A percentile compares a stretch with the other conserved stretches of the same genome.
These are phyloP conservation scores for Isaurus tuberculatus DNA, from an alignment of 92 coral and sea anemone species.

Conservation along the genomic window DNA sequence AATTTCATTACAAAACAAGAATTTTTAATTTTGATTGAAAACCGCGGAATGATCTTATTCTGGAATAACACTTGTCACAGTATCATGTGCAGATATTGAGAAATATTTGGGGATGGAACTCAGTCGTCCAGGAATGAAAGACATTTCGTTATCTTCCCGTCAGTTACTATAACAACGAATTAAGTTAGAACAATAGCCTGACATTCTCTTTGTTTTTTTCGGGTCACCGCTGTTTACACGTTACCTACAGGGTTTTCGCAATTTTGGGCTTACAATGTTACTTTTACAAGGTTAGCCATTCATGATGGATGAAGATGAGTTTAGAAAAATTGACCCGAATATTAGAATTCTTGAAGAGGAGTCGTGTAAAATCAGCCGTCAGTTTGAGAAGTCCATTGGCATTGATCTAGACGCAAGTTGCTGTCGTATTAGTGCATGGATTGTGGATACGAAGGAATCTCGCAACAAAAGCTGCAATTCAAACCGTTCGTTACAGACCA, in stretches of 20 bases:
- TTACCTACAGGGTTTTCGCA: too few species aligned
- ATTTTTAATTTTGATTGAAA: too few species aligned
- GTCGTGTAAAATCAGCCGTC: slow-evolving; percentile 49
- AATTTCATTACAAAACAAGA: too few species aligned
- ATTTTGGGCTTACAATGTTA: background rate
- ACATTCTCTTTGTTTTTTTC: slow-evolving; percentile 9
- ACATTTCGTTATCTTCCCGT: too few species aligned
- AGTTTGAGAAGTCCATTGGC: slow-evolving; percentile 33
- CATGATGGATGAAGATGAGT: slow-evolving; percentile 39
- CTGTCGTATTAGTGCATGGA: slow-evolving; percentile 61
- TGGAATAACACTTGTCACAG: too few species aligned
- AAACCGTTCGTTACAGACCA: slow-evolving; percentile 12
- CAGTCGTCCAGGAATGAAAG: too few species aligned
- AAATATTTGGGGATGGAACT: too few species aligned
- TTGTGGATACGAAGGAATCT: slow-evolving; percentile 30
- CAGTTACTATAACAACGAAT: slow-evolving; percentile 34
- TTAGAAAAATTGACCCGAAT: slow-evolving; percentile 37
- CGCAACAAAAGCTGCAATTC: background rate
- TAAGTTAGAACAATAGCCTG: slow-evolving; percentile 33
- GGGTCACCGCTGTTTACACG: too few species aligned
- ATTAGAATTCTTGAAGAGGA: slow-evolving; percentile 48
- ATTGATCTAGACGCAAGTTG: slow-evolving; percentile 40
- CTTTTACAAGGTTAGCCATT: too few species aligned
- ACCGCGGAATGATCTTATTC: too few species aligned
- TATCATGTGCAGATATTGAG: too few species aligned